Evolutionary conservation across 2,888 invertebrate species (phyloP), one percentile per base, ranked within the genome.

Genomic region (Xanthorhoe designata): DNA sequence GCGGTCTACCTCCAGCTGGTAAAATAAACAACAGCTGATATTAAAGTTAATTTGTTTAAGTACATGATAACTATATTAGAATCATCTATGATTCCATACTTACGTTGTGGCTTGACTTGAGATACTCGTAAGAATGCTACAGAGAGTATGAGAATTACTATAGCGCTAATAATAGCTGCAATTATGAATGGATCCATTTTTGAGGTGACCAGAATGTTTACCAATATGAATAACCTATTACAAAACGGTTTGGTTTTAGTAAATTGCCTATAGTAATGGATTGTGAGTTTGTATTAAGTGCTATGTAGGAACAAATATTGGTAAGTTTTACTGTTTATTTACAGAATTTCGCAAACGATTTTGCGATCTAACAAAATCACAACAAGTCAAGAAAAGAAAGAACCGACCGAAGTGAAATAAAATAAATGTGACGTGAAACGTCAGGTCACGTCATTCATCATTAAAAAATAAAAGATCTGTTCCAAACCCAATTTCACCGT

Each of bases 101-200:
- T 80, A 91, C 91, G 77, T 82, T 87, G 88, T 32, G 85, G 83
- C 73, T 86, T 88, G 5, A 86, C 82, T 80, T 86, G 80, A 29
- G 87, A 83, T 49, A 87, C 84, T 68, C 85, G 78, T 61, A 90
- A 65, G 74, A 92, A 90, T 45, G 89, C 86, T 61, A 90, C 64
- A 42, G 87, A 85, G 24, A 92, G 75, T 51, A 88, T 57, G 66
- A 91, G 71, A 65, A 92, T 87, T 54, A 91, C 82, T 72, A 92
- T 74, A 62, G 87, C 91, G 74, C 91, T 92, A 68, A 91, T 80
- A 75, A 92, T 78, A 76, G 91, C 91, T 65, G 91, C 90, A 70
- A 92, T 86, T 66, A 92, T 88, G 73, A 90, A 91, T 13, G 88
- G 89, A 86, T 91, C 91, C 92, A 93, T 93, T 61, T 35, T 79